These are phyloP conservation scores for Pelobates cultripes DNA, from an alignment of 2,797 vertebrate genomes.

Conservation along the genomic window DNA sequence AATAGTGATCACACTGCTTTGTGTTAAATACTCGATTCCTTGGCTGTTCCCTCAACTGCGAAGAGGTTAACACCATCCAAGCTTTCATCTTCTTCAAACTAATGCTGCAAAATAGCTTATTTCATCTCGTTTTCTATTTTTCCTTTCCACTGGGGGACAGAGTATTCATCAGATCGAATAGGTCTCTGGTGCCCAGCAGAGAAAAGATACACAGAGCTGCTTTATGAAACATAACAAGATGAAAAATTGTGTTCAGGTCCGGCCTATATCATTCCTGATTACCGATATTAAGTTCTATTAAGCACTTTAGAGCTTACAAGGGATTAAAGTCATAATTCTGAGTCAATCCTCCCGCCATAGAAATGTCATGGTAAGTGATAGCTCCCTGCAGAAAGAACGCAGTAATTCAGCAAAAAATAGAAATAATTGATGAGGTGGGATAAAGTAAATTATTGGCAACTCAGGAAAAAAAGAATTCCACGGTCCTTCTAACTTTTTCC, in stretches of 20 bases:
- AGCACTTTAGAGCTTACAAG: slow-evolving; percentile 52
- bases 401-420: slow-evolving; percentile 50
- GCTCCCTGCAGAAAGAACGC: slow-evolving; percentile 41
- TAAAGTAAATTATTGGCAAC: slow-evolving; percentile 46
- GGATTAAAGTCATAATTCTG: slow-evolving; percentile 49
- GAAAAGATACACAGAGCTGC: slow-evolving; percentile 41
- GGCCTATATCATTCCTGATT: slow-evolving; percentile 45
- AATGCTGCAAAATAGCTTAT: slow-evolving; percentile 11
- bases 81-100: slow-evolving; percentile 3
- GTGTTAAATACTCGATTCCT: neutral
- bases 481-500: slow-evolving; percentile 20
- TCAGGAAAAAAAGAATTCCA: slow-evolving; percentile 20
- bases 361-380: slow-evolving; percentile 53
- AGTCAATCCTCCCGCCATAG: slow-evolving; percentile 45
- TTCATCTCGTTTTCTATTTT: slow-evolving; percentile 15
- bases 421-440: slow-evolving; percentile 58
- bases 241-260: slow-evolving; percentile 34
- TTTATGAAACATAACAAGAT: slow-evolving; percentile 53
- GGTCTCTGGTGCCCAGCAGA: slow-evolving; percentile 40
- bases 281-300: slow-evolving; percentile 57
- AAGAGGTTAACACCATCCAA: neutral
- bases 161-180: neutral
- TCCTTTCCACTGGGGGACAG: slow-evolving; percentile 18
- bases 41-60: neutral
- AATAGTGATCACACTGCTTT: too few relatives aligned